These are phyloP conservation scores for Notarius lentiginosus DNA, from an alignment of 2,113 vertebrate species.

Conservation along the genomic window DNA sequence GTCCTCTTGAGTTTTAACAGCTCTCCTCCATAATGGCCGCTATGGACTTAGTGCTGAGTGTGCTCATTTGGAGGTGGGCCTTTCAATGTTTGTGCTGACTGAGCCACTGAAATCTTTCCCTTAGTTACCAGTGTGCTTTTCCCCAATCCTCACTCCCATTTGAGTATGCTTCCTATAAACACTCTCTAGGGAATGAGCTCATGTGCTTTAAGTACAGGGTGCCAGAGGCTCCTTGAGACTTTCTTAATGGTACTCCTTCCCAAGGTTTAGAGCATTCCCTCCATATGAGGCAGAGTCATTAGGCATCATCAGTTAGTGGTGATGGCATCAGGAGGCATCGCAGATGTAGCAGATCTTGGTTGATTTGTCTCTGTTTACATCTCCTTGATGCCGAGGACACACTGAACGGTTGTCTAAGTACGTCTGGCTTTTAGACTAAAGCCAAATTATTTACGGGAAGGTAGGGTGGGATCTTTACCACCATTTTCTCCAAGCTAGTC, in stretches of 20 bases:
- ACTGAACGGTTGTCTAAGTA: neutral
- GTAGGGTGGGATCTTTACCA: conserved; percentile 9
- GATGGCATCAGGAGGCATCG: neutral
- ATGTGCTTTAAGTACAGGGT: conserved; percentile 41
- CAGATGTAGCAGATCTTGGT: conserved; percentile 11
- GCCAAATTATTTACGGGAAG: neutral
- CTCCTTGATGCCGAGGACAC: neutral
- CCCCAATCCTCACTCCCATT: conserved; percentile 18
- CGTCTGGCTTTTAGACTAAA: neutral
- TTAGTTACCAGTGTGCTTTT: conserved; percentile 28
- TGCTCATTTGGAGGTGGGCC: conserved; percentile 6
- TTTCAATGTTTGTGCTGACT: conserved; percentile 8
- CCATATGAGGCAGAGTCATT: conserved; percentile 18
- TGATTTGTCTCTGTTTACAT: conserved; percentile 15
- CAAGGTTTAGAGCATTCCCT: conserved; percentile 15
- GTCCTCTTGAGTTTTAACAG: conserved; percentile 32
- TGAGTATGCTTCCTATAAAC: conserved; percentile 29
- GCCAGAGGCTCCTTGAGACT: neutral
- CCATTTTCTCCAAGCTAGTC: neutral
- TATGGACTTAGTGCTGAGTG: conserved; percentile 1
- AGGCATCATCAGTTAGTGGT: conserved; percentile 32
- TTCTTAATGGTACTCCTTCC: neutral
- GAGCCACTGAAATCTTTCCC: conserved; percentile 28
- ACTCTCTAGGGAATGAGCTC: conserved; percentile 28
- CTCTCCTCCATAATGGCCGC: conserved; percentile 8